These are phyloP conservation scores for Mythimna lalbum DNA, from an alignment of 2,888 invertebrate species.

Conservation along the genomic window DNA sequence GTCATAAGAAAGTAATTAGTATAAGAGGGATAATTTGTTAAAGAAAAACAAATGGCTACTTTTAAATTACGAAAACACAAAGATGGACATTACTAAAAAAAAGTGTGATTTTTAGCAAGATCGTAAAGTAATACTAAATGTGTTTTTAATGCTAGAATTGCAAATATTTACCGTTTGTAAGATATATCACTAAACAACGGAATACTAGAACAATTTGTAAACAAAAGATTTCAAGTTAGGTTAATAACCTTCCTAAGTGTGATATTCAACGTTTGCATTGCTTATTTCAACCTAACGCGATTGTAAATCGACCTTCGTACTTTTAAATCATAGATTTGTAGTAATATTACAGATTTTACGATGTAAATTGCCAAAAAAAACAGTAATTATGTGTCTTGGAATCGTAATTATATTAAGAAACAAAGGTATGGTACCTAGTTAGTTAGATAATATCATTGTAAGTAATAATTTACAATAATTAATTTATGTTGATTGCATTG, in stretches of 20 bases:
- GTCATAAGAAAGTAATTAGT: neutral
- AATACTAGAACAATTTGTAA: conserved; percentile 20
- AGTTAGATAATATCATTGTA: conserved; percentile 1
- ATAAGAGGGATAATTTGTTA: neutral
- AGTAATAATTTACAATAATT: neutral
- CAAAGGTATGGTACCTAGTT: neutral
- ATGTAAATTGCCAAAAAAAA: conserved; percentile 12
- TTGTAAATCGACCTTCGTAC: conserved; percentile 26
- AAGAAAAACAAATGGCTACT: neutral
- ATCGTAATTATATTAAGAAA: neutral
- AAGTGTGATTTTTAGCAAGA: neutral
- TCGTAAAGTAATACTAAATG: neutral
- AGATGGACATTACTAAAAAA: neutral
- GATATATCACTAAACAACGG: neutral
- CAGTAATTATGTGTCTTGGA: neutral
- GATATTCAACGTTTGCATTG: conserved; percentile 19
- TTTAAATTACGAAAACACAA: neutral
- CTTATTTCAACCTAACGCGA: conserved; percentile 10
- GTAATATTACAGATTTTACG: neutral
- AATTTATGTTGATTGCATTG: conserved; percentile 10
- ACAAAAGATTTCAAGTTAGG: neutral
- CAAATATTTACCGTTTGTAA: conserved; percentile 17
- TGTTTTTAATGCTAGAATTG: conserved; percentile 6
- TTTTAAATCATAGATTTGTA: neutral
- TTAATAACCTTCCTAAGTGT: conserved; percentile 22